A percentile compares a stretch with the other conserved stretches of the same genome.
Conservation (phyloP, 2,113 vertebrate genomes). For the Neogobius melanostomus region DNA sequence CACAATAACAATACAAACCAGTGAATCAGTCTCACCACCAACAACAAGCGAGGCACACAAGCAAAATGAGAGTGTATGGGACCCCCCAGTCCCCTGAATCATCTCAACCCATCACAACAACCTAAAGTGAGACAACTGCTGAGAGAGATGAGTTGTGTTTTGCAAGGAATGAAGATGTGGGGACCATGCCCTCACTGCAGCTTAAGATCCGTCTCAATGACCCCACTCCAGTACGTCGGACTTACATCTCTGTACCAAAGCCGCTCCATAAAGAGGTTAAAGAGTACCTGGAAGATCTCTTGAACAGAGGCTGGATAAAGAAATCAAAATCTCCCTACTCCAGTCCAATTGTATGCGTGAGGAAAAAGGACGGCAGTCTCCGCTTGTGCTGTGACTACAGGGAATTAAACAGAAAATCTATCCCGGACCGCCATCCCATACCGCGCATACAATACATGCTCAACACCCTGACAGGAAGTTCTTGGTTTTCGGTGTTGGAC, state of each 20-base stretch:
- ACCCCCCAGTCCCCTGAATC: neutral
- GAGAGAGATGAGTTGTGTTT: neutral
- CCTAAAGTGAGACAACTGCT: neutral
- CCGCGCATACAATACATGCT: slow-evolving; percentile 11
- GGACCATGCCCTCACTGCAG: neutral
- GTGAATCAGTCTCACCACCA: neutral
- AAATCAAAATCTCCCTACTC: neutral
- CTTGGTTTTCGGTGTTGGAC: slow-evolving; percentile 6
- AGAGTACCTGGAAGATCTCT: neutral
- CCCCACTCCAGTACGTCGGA: neutral
- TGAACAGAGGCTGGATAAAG: neutral
- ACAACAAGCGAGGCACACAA: neutral
- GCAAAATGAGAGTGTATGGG: neutral
- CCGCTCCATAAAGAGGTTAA: neutral
- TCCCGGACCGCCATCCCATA: slow-evolving; percentile 11
- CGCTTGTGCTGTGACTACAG: slow-evolving; percentile 10
- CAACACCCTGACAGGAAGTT: neutral
- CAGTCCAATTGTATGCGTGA: slow-evolving; percentile 18
- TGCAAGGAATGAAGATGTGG: neutral
- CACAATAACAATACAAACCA: neutral
- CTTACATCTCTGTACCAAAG: neutral
- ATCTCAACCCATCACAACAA: neutral
- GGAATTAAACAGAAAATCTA: neutral
- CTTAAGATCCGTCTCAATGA: neutral
- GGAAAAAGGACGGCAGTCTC: neutral